A percentile compares a stretch with the other conserved stretches of the same genome.
Evolutionary conservation across 2,113 vertebrate species (phyloP).

Genomic region (Ascaphus truei): DNA sequence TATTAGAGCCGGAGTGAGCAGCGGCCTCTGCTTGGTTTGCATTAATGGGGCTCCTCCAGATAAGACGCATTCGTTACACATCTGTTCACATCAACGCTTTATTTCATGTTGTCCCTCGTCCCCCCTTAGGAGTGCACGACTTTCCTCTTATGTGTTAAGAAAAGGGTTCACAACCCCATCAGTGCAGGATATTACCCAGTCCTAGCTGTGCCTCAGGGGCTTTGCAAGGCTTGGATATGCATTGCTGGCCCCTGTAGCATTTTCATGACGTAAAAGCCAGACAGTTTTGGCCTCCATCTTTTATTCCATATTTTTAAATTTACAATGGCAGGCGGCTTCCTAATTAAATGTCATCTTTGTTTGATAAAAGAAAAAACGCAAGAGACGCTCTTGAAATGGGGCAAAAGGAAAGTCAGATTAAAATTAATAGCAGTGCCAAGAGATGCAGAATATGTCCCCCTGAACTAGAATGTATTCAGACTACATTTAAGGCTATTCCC

Average conservation of each 20-base stretch:
- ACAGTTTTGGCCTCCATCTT: neutral
- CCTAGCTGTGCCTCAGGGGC: neutral
- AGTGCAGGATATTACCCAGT: neutral
- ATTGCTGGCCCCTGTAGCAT: conserved; percentile 1
- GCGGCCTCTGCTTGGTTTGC: too few relatives aligned
- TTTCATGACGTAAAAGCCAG: neutral
- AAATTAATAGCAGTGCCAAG: neutral
- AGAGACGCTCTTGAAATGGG: neutral
- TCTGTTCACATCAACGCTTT: too few relatives aligned
- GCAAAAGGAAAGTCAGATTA: neutral
- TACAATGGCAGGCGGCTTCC: neutral
- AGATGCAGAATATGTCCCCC: neutral
- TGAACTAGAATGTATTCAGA: neutral
- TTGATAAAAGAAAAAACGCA: too few relatives aligned
- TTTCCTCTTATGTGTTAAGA: too few relatives aligned
- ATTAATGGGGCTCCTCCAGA: too few relatives aligned
- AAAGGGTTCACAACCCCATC: too few relatives aligned
- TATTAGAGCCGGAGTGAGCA: too few relatives aligned
- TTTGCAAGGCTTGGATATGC: neutral
- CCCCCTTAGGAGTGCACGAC: too few relatives aligned
- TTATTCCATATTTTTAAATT: neutral
- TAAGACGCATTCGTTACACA: too few relatives aligned
- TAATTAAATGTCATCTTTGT: too few relatives aligned
- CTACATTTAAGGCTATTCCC: too few relatives aligned
- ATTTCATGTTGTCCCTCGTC: too few relatives aligned